phyloP scores from a whole-genome alignment of 1,140 invertebrate species.

The Tribolium madens region DNA sequence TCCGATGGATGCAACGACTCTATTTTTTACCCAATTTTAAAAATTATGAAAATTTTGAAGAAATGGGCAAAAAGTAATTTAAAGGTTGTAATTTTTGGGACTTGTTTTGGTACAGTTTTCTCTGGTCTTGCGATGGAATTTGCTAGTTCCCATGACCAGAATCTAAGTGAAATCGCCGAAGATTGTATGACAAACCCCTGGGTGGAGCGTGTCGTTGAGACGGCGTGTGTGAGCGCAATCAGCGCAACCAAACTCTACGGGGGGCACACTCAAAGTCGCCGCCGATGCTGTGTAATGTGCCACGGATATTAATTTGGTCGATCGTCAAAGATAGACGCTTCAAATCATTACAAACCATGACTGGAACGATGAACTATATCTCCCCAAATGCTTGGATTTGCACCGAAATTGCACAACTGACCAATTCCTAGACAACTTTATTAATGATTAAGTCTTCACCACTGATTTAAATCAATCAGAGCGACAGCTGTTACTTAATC shows the following conservation, averaged over 20 bases:
- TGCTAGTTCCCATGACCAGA: background rate
- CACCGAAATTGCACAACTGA: background rate
- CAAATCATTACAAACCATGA: conserved; percentile 58
- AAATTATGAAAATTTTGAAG: no score
- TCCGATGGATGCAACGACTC: no score
- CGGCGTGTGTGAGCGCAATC: conserved; percentile 47
- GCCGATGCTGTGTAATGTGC: conserved; percentile 56
- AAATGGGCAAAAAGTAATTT: background rate
- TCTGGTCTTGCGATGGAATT: background rate
- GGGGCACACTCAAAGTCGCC: conserved; percentile 56
- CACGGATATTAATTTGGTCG: conserved; percentile 57
- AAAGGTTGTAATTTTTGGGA: background rate
- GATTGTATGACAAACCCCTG: conserved; percentile 44
- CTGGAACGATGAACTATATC: conserved; percentile 45
- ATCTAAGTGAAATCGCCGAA: conserved; percentile 25
- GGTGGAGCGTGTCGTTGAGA: conserved; percentile 44
- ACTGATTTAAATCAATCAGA: background rate
- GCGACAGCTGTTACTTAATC: background rate
- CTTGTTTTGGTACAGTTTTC: background rate
- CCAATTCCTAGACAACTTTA: background rate
- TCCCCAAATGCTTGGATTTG: background rate
- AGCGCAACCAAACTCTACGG: conserved; percentile 45
- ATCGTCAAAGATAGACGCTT: conserved; percentile 47
- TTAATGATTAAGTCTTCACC: background rate
- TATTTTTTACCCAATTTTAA: no score